These are phyloP conservation scores for Urechis unicinctus DNA, from an alignment of 2,888 invertebrate genomes.

Conservation along the genomic window DNA sequence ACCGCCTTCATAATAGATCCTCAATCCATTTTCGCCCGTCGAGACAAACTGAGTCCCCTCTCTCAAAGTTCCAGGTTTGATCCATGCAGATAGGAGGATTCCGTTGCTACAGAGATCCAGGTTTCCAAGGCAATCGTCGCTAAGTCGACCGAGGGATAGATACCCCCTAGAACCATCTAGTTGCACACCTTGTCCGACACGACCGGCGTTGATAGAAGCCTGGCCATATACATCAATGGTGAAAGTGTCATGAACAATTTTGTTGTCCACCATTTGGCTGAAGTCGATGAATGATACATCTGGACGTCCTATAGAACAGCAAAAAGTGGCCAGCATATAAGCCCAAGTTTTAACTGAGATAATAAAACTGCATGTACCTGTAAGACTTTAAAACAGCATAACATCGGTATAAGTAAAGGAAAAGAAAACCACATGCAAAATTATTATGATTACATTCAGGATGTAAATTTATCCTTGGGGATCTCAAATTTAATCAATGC, in stretches of 20 bases:
- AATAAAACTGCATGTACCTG: background rate
- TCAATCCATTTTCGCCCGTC: conserved; percentile 40
- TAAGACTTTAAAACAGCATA: too few species aligned
- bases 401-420: too few species aligned
- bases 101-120: conserved; percentile 26
- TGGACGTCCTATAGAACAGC: conserved; percentile 30
- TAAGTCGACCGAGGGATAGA: conserved; percentile 31
- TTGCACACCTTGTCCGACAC: conserved; percentile 31
- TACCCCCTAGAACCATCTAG: conserved; percentile 36
- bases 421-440: too few species aligned
- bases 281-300: conserved; percentile 29
- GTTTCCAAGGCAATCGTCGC: conserved; percentile 34
- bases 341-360: background rate
- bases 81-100: conserved; percentile 17
- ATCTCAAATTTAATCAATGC: too few species aligned
- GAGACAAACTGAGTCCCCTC: conserved; percentile 34
- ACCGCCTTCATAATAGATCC: conserved; percentile 29
- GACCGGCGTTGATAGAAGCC: conserved; percentile 29
- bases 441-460: too few species aligned
- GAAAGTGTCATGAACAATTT: conserved; percentile 22
- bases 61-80: conserved; percentile 15
- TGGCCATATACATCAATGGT: conserved; percentile 23
- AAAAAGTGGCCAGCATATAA: background rate
- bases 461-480: too few species aligned
- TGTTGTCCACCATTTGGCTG: conserved; percentile 25